These are phyloP conservation scores for Drosophila lacteicornis DNA, from an alignment of 1,140 invertebrate species.

Conservation along the genomic window DNA sequence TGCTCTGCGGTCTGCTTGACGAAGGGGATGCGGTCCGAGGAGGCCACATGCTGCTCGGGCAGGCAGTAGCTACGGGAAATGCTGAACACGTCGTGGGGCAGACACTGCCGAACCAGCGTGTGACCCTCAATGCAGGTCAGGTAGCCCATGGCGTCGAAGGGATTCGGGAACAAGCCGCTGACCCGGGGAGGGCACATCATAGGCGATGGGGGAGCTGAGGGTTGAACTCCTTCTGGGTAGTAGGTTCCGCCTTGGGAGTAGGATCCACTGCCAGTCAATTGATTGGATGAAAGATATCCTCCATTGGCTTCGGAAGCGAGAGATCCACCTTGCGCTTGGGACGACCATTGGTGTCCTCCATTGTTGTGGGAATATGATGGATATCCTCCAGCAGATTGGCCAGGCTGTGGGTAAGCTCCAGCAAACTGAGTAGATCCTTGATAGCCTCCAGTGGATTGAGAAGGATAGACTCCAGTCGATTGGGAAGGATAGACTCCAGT, in stretches of 20 bases:
- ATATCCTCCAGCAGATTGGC: neutral
- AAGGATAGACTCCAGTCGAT: neutral
- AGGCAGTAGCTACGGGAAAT: constrained; percentile 55
- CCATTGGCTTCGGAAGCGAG: neutral
- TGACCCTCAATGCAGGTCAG: constrained; percentile 87
- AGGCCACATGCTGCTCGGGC: constrained; percentile 17
- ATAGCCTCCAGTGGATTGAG: neutral
- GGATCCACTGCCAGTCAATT: neutral
- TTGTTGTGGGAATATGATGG: neutral
- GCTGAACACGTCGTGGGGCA: constrained; percentile 47
- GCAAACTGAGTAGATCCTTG: neutral
- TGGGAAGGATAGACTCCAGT: neutral
- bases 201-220: constrained; percentile 3
- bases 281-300: neutral
- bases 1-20: constrained; percentile 5
- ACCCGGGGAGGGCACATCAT: constrained; percentile 50
- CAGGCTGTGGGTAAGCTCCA: neutral
- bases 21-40: constrained; percentile 43
- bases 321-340: constrained; percentile 1
- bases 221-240: neutral
- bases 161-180: constrained; percentile 76
- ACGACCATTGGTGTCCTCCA: neutral
- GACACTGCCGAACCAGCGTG: constrained; percentile 76
- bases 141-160: constrained; percentile 88
- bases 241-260: neutral